A percentile compares a stretch with the other conserved stretches of the same genome.
Evolutionary conservation across 2,113 vertebrate species (phyloP).

Genomic region (Alouatta palliata): DNA sequence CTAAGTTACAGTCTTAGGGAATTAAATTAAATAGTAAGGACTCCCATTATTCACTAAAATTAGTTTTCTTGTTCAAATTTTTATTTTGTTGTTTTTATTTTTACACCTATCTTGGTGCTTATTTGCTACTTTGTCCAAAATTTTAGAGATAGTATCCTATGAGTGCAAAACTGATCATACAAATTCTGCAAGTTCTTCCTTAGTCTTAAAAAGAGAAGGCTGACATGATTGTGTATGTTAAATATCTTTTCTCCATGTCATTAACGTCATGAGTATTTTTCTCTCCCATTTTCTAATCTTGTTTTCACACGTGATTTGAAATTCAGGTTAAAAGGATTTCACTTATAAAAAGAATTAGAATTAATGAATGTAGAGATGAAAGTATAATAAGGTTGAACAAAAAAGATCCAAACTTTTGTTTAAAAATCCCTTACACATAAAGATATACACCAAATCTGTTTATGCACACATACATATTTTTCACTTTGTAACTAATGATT

Average conservation of each 20-base stretch:
- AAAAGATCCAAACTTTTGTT: background rate
- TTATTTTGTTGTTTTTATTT: too few species aligned
- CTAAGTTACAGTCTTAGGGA: background rate
- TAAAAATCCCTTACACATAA: background rate
- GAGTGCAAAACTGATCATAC: background rate
- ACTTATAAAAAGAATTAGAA: background rate
- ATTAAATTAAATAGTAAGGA: background rate
- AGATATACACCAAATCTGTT: background rate
- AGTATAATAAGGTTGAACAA: background rate
- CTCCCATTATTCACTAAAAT: background rate
- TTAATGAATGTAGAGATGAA: background rate
- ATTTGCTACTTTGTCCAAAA: background rate
- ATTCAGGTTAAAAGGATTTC: background rate
- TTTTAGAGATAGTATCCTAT: background rate
- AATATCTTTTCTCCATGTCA: background rate
- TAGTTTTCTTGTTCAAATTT: background rate
- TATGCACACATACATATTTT: background rate
- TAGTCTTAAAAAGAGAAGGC: background rate
- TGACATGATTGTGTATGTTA: background rate
- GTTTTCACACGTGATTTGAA: background rate
- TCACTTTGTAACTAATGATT: background rate
- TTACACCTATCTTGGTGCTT: too few species aligned
- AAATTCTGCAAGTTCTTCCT: background rate
- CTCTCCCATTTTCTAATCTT: background rate
- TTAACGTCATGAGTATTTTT: background rate